Conservation (phyloP, 2,888 invertebrate species). For the Notodonta dromedarius region DNA sequence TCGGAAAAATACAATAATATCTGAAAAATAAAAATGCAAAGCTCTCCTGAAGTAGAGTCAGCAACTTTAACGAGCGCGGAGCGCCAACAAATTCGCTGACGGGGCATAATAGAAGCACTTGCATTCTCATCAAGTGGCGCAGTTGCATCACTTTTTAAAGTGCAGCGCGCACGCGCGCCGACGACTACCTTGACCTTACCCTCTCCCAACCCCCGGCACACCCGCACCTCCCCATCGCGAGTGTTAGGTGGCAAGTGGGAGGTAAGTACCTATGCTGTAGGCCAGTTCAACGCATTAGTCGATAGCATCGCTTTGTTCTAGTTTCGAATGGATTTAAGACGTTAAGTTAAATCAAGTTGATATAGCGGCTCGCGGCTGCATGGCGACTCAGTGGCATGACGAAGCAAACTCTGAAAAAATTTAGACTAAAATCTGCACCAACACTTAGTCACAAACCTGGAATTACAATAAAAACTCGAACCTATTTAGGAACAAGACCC, state of each 20-base stretch:
- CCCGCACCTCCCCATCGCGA: slow-evolving; percentile 20
- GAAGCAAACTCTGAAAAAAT: too few relatives aligned
- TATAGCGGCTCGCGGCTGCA: too few relatives aligned
- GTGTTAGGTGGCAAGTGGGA: slow-evolving; percentile 22
- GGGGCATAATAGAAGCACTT: slow-evolving; percentile 14
- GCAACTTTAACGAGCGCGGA: neutral
- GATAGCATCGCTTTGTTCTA: slow-evolving; percentile 33
- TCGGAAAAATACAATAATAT: neutral
- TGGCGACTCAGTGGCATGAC: too few relatives aligned
- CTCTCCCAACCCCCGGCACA: slow-evolving; percentile 37
- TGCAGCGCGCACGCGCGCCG: slow-evolving; percentile 65
- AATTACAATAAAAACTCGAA: too few relatives aligned
- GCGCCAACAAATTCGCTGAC: neutral
- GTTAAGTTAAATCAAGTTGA: too few relatives aligned
- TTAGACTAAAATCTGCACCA: too few relatives aligned
- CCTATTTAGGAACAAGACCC: neutral
- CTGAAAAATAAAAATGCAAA: neutral
- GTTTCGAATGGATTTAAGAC: slow-evolving; percentile 18
- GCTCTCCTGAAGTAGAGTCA: neutral
- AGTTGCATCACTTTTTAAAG: slow-evolving; percentile 48
- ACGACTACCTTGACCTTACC: slow-evolving; percentile 74
- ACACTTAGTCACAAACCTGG: too few relatives aligned
- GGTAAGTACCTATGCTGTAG: slow-evolving; percentile 22
- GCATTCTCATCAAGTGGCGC: slow-evolving; percentile 25
- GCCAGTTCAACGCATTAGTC: slow-evolving; percentile 29